Evolutionary conservation across 2,113 vertebrate genomes (phyloP).

Genomic region (Raja brachyura): DNA sequence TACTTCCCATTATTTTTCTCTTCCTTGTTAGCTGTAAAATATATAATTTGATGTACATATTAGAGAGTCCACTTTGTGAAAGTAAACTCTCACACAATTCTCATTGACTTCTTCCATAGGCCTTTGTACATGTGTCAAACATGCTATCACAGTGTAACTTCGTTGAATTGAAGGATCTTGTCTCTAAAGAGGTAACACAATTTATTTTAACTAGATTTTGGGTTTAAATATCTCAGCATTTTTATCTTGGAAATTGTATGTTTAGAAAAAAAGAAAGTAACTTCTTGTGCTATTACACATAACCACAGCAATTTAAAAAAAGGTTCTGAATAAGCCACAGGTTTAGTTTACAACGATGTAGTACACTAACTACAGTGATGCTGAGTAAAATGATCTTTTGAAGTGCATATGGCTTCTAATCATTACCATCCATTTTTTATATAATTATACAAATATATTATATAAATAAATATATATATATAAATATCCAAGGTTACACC

Average conservation of each 20-base stretch:
- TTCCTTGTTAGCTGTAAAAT: neutral
- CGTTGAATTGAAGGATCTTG: slow-evolving; percentile 76
- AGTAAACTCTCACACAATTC: neutral
- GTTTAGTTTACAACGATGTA: neutral
- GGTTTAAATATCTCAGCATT: neutral
- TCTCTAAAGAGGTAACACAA: slow-evolving; percentile 75
- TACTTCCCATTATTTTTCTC: neutral
- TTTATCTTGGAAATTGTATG: neutral
- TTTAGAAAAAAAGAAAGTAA: neutral
- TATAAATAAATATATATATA: no score
- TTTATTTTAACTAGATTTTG: neutral
- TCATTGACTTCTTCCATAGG: slow-evolving; percentile 56
- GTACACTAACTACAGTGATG: neutral
- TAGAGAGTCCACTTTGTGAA: neutral
- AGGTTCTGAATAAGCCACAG: neutral
- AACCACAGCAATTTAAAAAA: neutral
- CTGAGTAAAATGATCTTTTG: neutral
- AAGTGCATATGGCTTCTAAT: neutral
- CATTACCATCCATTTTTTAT: neutral
- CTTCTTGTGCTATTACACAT: neutral
- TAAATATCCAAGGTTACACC: no score
- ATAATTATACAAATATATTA: no score
- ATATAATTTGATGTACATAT: neutral
- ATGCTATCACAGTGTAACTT: slow-evolving; percentile 78
- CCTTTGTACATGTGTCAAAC: slow-evolving; percentile 80